Percentiles rank a stretch among this genome's conserved stretches.
These are phyloP conservation scores for Phrixothrix hirtus DNA, from an alignment of 2,888 invertebrate species.

Conservation along the genomic window DNA sequence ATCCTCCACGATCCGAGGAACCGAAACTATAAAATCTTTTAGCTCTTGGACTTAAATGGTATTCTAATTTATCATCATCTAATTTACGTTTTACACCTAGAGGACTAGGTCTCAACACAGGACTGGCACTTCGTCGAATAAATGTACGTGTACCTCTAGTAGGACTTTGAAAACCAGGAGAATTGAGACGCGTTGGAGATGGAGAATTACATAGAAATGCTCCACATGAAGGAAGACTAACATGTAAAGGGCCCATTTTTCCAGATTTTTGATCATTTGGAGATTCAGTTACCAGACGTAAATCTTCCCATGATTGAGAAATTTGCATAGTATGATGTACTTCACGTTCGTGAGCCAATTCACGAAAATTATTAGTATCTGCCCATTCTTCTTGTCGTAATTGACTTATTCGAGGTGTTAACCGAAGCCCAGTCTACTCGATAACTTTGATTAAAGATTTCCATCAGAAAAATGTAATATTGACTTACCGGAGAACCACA, in stretches of 20 bases:
- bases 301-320: slow-evolving; percentile 93
- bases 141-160: slow-evolving; percentile 73
- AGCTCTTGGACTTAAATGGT: slow-evolving; percentile 52
- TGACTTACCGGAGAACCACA: slow-evolving; percentile 57
- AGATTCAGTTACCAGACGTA: slow-evolving; percentile 61
- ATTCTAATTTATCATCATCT: slow-evolving; percentile 59
- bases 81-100: slow-evolving; percentile 72
- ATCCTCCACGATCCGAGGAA: slow-evolving; percentile 48
- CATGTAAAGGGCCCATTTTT: slow-evolving; percentile 56
- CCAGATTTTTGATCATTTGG: slow-evolving; percentile 48
- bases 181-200: slow-evolving; percentile 50
- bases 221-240: slow-evolving; percentile 54
- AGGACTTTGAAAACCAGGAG: slow-evolving; percentile 61
- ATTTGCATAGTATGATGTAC: slow-evolving; percentile 91
- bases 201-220: slow-evolving; percentile 51
- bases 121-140: slow-evolving; percentile 83
- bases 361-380: slow-evolving; percentile 78
- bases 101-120: slow-evolving; percentile 79
- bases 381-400: slow-evolving; percentile 86
- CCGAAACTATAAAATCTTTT: slow-evolving; percentile 56
- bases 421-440: slow-evolving; percentile 37
- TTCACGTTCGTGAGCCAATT: slow-evolving; percentile 90
- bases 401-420: slow-evolving; percentile 86
- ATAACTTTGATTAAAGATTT: slow-evolving; percentile 5
- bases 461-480: not conserved